These are phyloP conservation scores for Nephotettix cincticeps DNA, from an alignment of 1,140 invertebrate species.

Conservation along the genomic window DNA sequence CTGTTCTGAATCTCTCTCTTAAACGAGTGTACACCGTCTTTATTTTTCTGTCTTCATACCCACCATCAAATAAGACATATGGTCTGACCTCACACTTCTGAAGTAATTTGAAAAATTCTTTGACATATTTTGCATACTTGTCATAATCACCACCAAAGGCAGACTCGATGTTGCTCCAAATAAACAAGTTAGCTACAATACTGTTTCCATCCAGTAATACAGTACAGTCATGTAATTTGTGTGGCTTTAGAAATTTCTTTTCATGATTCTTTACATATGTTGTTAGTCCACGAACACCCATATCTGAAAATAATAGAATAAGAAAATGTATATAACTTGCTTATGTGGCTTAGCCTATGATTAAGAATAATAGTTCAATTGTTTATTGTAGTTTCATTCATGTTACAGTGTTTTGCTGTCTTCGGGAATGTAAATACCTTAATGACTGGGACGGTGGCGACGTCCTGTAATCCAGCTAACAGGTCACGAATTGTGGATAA, in stretches of 20 bases:
- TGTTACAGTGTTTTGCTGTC: no score
- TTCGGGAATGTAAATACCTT: no score
- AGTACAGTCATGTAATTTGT: constrained; percentile 64
- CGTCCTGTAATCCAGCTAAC: no score
- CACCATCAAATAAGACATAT: constrained; percentile 82
- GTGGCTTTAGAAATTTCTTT: constrained; percentile 60
- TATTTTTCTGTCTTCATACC: constrained; percentile 72
- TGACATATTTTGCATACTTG: constrained; percentile 60
- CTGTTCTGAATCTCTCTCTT: constrained; percentile 56
- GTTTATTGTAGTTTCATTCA: no score
- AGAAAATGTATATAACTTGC: no score
- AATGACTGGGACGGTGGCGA: no score
- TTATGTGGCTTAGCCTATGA: no score
- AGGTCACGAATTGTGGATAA: no score
- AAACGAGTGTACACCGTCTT: constrained; percentile 64
- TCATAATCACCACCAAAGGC: constrained; percentile 88
- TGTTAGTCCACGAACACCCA: constrained; percentile 82
- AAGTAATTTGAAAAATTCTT: constrained; percentile 70
- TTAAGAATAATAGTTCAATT: no score
- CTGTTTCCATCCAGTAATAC: constrained; percentile 84
- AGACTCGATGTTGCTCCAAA: constrained; percentile 59
- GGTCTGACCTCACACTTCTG: constrained; percentile 71
- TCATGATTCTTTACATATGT: constrained; percentile 72
- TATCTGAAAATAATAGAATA: constrained; percentile 46
- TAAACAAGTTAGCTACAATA: constrained; percentile 71